Evolutionary conservation across 2,113 vertebrate species (phyloP).

Genomic region (Okapia johnstoni): DNA sequence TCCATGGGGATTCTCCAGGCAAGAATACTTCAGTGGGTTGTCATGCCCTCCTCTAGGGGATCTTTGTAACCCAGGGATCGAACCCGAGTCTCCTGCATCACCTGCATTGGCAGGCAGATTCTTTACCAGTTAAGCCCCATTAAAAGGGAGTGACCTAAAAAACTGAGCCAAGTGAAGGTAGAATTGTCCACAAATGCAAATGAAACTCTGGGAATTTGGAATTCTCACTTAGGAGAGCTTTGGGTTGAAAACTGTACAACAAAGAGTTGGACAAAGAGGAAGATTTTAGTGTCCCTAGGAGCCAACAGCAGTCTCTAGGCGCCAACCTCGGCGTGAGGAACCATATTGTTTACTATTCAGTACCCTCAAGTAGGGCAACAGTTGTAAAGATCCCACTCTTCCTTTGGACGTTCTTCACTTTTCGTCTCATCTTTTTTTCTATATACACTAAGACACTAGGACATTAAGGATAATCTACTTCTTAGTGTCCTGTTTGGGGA

Average conservation of each 20-base stretch:
- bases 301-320: not conserved
- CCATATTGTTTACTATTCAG: not conserved
- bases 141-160: not conserved
- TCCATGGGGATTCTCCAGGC: not conserved
- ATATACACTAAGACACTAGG: not conserved
- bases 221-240: not conserved
- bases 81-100: not conserved
- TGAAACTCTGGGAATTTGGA: not conserved
- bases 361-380: not conserved
- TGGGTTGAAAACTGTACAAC: not conserved
- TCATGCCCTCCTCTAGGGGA: not conserved
- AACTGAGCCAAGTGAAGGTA: not conserved
- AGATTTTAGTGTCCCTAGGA: not conserved
- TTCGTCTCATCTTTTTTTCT: not conserved
- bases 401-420: not conserved
- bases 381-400: not conserved
- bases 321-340: not conserved
- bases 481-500: not conserved
- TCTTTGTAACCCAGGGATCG: rapidly evolving
- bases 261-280: no score
- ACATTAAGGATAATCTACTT: not conserved
- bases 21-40: not conserved
- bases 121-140: not conserved
- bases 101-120: not conserved
- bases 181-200: not conserved